These are phyloP conservation scores for Burhinus oedicnemus DNA, from an alignment of 2,113 vertebrate genomes.

Conservation along the genomic window DNA sequence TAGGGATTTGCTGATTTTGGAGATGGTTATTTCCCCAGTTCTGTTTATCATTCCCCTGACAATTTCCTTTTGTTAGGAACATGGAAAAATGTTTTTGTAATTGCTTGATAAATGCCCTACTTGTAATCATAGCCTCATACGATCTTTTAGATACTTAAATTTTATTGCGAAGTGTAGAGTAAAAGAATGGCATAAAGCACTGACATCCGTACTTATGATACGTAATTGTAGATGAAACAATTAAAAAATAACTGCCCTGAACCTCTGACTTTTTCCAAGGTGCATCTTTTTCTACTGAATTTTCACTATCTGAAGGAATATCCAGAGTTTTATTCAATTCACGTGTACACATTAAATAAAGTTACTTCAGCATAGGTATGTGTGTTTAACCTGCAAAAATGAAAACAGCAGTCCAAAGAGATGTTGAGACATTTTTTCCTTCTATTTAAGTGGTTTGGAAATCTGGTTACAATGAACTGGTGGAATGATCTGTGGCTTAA, in stretches of 20 bases:
- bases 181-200: background rate
- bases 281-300: background rate
- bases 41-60: background rate
- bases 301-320: background rate
- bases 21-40: background rate
- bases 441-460: slow-evolving; percentile 84
- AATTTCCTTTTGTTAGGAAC: background rate
- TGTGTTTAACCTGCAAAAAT: background rate
- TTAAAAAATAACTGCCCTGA: background rate
- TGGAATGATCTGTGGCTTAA: slow-evolving; percentile 87
- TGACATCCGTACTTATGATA: background rate
- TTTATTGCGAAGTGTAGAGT: background rate
- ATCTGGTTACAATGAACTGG: slow-evolving; percentile 85
- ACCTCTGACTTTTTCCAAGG: background rate
- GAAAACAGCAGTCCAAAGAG: background rate
- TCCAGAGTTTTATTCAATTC: background rate
- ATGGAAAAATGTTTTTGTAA: background rate
- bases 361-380: background rate
- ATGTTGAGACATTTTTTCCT: slow-evolving; percentile 18
- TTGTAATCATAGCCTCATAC: background rate
- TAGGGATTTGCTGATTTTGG: slow-evolving; percentile 36
- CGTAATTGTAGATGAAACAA: background rate
- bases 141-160: background rate
- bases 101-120: background rate
- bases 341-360: background rate